Base-by-base conservation (phyloP, 1,140 invertebrate species). In the Apolygus lucorum region DNA sequence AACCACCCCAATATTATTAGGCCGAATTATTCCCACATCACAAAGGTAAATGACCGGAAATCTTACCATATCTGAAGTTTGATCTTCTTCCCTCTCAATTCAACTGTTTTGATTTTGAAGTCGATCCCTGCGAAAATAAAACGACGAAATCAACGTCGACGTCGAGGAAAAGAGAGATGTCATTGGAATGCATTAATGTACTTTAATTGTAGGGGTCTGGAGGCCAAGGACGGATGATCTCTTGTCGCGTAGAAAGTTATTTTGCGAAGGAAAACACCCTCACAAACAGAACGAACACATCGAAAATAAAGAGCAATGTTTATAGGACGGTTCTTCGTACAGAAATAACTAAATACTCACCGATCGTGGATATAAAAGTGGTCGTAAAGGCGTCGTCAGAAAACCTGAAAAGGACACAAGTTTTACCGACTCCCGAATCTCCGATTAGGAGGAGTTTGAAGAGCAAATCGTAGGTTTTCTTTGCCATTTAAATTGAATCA, bases 31-130 rank as follows among this genome's bases (percentile, higher is more conserved):
- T n/a, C n/a, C n/a, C n/a, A n/a, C n/a, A n/a, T n/a, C n/a, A n/a
- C n/a, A n/a, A n/a, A n/a, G n/a, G n/a, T n/a, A n/a, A n/a, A n/a
- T n/a, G n/a, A n/a, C n/a, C n/a, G n/a, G n/a, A n/a, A n/a, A n/a
- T n/a, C 84, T 85, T 81, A 92, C 95, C 95, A 98, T 90, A 98
- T 97, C 84, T 98, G 95, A 78, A 98, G 84, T 84, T 98, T 98
- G 71, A 98, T 97, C 86, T 97, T 98, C 83, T 98, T 98, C 68
- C 95, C 95, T 81, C 92, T 88, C 75, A 98, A 83, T 82, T 98
- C 95, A 77, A 98, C 93, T 76, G 95, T 98, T 85, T 96, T 95
- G 77, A 98, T 98, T 88, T 98, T 98, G 81, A 98, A 98, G 84
- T 98, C 95, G 81, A 98, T 97, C 78, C 95, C 95, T 97, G 81